A percentile compares a stretch with the other conserved stretches of the same genome.
These are phyloP conservation scores for Zaprionus capensis DNA, from an alignment of 1,140 invertebrate genomes.

Conservation along the genomic window DNA sequence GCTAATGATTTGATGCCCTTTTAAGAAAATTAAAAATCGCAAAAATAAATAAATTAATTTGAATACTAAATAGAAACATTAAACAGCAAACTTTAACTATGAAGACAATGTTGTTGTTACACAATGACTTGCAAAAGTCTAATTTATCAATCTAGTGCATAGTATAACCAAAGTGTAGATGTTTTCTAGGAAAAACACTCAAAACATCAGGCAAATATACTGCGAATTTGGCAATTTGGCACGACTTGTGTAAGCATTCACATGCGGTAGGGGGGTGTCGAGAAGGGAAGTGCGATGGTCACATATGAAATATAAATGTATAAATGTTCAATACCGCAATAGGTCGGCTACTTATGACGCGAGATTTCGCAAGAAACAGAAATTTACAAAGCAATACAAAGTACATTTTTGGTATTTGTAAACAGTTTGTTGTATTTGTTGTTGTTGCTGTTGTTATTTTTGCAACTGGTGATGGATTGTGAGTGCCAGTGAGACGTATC, in stretches of 20 bases:
- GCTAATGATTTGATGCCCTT: background rate
- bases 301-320: conserved; percentile 52
- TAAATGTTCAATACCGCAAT: conserved; percentile 45
- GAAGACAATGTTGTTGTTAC: background rate
- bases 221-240: conserved; percentile 37
- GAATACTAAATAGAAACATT: background rate
- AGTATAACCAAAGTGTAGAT: background rate
- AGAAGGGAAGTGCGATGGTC: background rate
- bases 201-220: conserved; percentile 4
- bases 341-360: conserved; percentile 47
- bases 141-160: background rate
- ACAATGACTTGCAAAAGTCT: background rate
- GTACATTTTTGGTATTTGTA: conserved; percentile 43
- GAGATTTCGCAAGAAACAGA: conserved; percentile 48
- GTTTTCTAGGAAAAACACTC: conserved; percentile 1
- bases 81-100: background rate
- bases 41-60: background rate
- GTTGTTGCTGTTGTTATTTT: conserved; percentile 1
- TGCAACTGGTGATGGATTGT: conserved; percentile 39
- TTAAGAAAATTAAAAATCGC: background rate
- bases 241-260: background rate
- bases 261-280: background rate
- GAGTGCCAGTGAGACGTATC: conserved; percentile 18
- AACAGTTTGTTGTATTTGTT: conserved; percentile 3
- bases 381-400: conserved; percentile 31